Conservation (phyloP, 2,113 vertebrate species). For the Anguilla japonica region DNA sequence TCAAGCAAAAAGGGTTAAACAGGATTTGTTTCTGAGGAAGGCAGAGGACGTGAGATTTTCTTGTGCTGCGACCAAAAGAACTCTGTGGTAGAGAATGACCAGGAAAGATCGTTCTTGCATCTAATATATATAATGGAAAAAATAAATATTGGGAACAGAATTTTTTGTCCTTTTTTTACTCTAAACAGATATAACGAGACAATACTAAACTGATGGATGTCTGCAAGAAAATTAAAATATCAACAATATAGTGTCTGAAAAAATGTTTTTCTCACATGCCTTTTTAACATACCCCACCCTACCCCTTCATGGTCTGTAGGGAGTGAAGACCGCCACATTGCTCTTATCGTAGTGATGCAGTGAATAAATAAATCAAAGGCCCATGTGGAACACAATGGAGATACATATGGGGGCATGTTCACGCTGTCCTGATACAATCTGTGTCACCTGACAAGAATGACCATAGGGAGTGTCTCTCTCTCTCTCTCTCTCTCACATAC, state of each 20-base stretch:
- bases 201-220: too few relatives aligned
- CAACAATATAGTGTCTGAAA: too few relatives aligned
- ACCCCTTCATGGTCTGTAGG: too few relatives aligned
- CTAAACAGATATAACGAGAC: background rate
- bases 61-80: background rate
- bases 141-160: too few relatives aligned
- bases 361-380: conserved; percentile 19
- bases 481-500: background rate
- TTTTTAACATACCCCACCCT: too few relatives aligned
- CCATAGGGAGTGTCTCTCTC: background rate
- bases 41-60: background rate
- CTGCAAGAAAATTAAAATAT: too few relatives aligned
- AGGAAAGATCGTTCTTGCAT: background rate
- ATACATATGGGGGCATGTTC: background rate
- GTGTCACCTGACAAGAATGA: conserved; percentile 7
- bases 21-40: background rate
- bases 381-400: background rate
- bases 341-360: background rate
- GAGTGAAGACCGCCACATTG: background rate
- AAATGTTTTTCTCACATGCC: too few relatives aligned
- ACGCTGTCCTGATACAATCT: background rate
- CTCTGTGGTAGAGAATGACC: too few relatives aligned
- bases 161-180: too few relatives aligned
- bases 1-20: background rate
- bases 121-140: too few relatives aligned